Evolutionary conservation across 2,113 vertebrate genomes (phyloP).

Genomic region (Myotis yumanensis): DNA sequence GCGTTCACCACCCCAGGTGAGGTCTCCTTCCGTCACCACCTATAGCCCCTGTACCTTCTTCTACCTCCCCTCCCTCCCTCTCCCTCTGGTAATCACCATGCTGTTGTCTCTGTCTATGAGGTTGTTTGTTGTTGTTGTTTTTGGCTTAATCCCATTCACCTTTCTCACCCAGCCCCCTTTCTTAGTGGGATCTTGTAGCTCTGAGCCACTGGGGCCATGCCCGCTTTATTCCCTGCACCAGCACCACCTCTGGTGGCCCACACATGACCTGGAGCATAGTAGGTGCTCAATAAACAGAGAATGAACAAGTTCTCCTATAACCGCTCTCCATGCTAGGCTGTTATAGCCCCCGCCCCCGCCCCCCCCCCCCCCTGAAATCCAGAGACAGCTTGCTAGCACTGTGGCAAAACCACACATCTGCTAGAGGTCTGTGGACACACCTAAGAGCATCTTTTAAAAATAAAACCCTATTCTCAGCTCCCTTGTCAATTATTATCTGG

Average conservation of each 20-base stretch:
- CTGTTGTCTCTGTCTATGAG: neutral
- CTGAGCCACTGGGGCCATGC: fast-evolving
- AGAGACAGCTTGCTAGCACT: neutral
- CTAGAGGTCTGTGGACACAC: neutral
- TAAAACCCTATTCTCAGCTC: neutral
- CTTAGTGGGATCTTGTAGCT: neutral
- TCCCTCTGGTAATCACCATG: neutral
- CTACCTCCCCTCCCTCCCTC: neutral
- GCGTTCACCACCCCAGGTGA: neutral
- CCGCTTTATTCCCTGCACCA: fast-evolving
- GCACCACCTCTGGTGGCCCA: neutral
- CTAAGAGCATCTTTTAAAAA: neutral
- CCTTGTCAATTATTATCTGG: neutral
- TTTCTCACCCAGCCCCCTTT: neutral
- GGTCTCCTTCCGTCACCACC: neutral
- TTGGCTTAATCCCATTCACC: neutral
- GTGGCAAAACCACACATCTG: neutral
- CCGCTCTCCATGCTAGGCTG: neutral
- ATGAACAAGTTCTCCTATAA: neutral
- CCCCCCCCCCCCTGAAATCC: neutral
- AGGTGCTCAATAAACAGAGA: neutral
- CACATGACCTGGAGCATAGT: fast-evolving
- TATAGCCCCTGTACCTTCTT: neutral
- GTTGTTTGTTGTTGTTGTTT: neutral
- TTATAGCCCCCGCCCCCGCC: too few species aligned